These are phyloP conservation scores for Lutjanus argentimaculatus DNA, from an alignment of 2,797 vertebrate genomes.

Conservation along the genomic window DNA sequence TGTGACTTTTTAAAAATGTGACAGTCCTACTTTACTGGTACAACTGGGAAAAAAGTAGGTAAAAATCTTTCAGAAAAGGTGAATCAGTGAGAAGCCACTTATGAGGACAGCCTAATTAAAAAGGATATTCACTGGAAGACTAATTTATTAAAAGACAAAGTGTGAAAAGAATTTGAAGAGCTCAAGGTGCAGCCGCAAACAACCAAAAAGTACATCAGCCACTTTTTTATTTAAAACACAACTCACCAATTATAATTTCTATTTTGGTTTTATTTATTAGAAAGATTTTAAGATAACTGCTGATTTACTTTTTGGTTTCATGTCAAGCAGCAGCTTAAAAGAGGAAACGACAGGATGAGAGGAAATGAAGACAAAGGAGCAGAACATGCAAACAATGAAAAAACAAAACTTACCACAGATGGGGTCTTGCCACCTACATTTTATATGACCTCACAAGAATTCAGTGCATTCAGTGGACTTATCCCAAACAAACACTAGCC, in stretches of 20 bases:
- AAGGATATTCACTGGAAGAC: not conserved
- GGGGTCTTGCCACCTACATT: slow-evolving; percentile 59
- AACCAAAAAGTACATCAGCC: slow-evolving; percentile 47
- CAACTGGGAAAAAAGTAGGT: not conserved
- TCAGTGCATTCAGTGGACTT: slow-evolving; percentile 63
- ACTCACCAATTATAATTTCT: fast-evolving
- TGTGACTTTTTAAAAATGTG: not conserved
- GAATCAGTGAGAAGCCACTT: not conserved
- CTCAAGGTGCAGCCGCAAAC: not conserved
- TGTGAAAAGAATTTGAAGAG: slow-evolving; percentile 1
- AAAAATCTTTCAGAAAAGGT: not conserved
- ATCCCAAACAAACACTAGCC: slow-evolving; percentile 83
- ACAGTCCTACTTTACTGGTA: not conserved
- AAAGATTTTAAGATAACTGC: not conserved
- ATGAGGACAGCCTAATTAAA: fast-evolving
- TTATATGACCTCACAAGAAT: slow-evolving; percentile 54
- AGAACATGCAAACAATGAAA: slow-evolving; percentile 57
- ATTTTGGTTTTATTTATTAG: not conserved
- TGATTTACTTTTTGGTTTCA: slow-evolving; percentile 39
- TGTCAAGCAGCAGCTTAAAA: slow-evolving; percentile 17
- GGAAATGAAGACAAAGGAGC: slow-evolving; percentile 20
- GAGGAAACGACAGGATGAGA: slow-evolving; percentile 29
- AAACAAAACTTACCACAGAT: slow-evolving; percentile 79
- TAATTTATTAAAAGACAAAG: not conserved
- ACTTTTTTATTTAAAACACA: slow-evolving; percentile 1